Conservation (phyloP, 2,888 invertebrate species). For the Altica lythri region DNA sequence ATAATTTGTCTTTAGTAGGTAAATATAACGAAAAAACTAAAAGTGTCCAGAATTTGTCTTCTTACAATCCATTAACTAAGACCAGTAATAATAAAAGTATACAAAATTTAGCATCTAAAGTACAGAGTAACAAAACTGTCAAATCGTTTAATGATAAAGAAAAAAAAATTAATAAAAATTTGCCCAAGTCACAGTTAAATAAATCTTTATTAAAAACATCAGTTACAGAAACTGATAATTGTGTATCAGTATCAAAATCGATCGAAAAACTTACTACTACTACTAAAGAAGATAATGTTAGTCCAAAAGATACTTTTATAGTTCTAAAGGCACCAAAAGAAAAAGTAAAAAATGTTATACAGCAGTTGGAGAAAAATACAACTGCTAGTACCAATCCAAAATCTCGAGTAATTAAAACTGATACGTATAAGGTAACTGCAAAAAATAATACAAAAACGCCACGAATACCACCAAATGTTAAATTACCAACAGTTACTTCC, state of each 20-base stretch:
- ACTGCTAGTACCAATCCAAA: conserved; percentile 18
- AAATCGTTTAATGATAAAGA: neutral
- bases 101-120: conserved; percentile 18
- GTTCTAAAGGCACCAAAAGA: conserved; percentile 37
- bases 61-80: conserved; percentile 29
- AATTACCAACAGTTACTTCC: conserved; percentile 27
- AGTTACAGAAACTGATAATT: neutral
- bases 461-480: neutral
- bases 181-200: conserved; percentile 9
- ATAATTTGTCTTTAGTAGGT: conserved; percentile 23
- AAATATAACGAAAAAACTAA: conserved; percentile 19
- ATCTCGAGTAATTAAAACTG: conserved; percentile 34
- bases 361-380: conserved; percentile 37
- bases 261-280: conserved; percentile 22
- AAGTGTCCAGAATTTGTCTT: conserved; percentile 38
- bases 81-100: conserved; percentile 25
- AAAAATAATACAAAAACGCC: conserved; percentile 29
- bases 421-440: conserved; percentile 29
- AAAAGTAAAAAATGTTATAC: conserved; percentile 39
- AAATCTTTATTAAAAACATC: no score
- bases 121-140: neutral
- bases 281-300: conserved; percentile 22
- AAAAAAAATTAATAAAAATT: neutral
- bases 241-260: conserved; percentile 18
- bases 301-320: conserved; percentile 36